A percentile compares a stretch with the other conserved stretches of the same genome.
Evolutionary conservation across 2,113 vertebrate species (phyloP).

Genomic region (Macaca nemestrina): DNA sequence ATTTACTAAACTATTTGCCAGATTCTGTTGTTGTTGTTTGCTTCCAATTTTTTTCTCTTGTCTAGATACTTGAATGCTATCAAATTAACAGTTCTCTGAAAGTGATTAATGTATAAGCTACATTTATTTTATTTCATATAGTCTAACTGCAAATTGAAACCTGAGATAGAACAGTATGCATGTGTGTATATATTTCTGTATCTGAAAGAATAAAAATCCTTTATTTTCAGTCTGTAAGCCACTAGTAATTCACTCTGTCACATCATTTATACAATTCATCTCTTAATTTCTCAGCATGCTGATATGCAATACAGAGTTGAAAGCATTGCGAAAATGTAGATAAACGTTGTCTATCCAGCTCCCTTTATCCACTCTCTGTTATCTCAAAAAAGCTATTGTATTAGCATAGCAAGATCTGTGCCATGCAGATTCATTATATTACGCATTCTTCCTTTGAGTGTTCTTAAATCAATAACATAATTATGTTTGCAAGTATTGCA

Average conservation of each 20-base stretch:
- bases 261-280: constrained; percentile 53
- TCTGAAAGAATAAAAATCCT: constrained; percentile 50
- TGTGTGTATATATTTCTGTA: constrained; percentile 33
- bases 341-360: constrained; percentile 53
- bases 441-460: constrained; percentile 9
- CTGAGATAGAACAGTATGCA: constrained; percentile 19
- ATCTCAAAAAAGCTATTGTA: constrained; percentile 34
- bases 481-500: constrained; percentile 39
- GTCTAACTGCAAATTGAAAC: constrained; percentile 55
- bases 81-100: constrained; percentile 57
- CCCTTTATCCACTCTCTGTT: constrained; percentile 25
- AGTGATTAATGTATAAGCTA: constrained; percentile 57
- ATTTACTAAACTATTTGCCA: background rate
- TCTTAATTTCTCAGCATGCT: constrained; percentile 54
- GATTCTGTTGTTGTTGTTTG: constrained; percentile 24
- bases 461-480: constrained; percentile 60
- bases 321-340: constrained; percentile 64
- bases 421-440: constrained; percentile 44
- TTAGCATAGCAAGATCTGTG: constrained; percentile 58
- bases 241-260: constrained; percentile 52
- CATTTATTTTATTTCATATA: constrained; percentile 64
- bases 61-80: constrained; percentile 49
- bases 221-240: constrained; percentile 37
- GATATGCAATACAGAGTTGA: constrained; percentile 34
- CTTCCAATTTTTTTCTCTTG: constrained; percentile 43